Evolutionary conservation across 2,113 vertebrate species (phyloP).

Genomic region (Mastomys natalensis): DNA sequence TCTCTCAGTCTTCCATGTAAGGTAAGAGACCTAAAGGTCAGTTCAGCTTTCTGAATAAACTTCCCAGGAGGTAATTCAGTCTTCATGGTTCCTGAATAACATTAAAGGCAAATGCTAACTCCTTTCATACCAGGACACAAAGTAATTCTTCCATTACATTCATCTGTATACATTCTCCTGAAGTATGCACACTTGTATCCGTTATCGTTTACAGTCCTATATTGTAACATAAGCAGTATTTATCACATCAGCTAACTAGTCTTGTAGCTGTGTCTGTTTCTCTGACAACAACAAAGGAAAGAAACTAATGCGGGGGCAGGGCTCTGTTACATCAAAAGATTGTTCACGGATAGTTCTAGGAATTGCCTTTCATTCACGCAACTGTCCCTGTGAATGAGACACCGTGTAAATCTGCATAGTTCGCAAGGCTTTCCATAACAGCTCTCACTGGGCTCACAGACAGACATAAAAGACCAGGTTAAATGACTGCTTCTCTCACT

Average conservation of each 20-base stretch:
- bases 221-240: neutral
- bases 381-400: neutral
- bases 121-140: neutral
- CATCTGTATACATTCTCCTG: neutral
- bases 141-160: neutral
- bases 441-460: neutral
- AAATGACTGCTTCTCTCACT: neutral
- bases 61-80: neutral
- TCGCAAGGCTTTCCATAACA: neutral
- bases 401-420: neutral
- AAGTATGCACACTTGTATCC: neutral
- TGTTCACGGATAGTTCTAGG: neutral
- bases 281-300: neutral
- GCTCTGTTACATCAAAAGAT: no score
- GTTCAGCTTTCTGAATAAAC: constrained; percentile 26
- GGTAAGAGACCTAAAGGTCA: neutral
- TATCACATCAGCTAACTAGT: no score
- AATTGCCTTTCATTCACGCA: neutral
- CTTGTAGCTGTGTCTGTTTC: neutral
- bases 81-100: neutral
- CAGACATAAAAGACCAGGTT: neutral
- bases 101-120: neutral
- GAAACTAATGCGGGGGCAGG: rapidly evolving
- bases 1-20: neutral
- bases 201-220: neutral